Base-by-base conservation (phyloP, 92 coral and sea anemone genomes). In the Metridium senile region DNA sequence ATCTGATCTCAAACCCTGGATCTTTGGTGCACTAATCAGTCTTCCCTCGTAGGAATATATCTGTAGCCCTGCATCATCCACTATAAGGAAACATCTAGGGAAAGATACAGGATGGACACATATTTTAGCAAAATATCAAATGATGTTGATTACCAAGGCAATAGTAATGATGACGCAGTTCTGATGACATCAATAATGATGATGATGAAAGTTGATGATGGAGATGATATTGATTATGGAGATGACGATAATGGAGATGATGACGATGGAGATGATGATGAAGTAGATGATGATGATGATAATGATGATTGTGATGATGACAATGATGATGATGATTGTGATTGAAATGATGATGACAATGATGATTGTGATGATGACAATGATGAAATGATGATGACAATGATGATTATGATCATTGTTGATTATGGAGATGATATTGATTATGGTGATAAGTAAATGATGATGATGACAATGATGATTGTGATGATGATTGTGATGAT, bases 21-120 rank as follows among this genome's bases (percentile, higher is more conserved):
- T 84, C 76, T 95, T 95, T 33, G 97, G 99, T 43, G 90, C 94
- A 75, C 96, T 89, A 43, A 88, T 81, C 59, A 95, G 86, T 39
- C 99, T 93, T 26, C 99, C 99, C 93, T 95, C 99, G 59, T 95
- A 95, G 17, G 99, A 95, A 72, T 92, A 95, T 27, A 92, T 85
- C 51, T 95, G 99, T 59, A 95, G 88, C 35, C 99, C 99, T 13
- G 99, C 88, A 45, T 95, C 99, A 77, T 95, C 99, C 49, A 92
- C 99, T 2, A 95, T 66, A 73, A 95, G 89, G 59, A 95, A 95
- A 71, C 93, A 91, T 83, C 99, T 95, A 68, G 17, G 61, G 52
- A 68, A 70, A 35, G 22, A 76, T 13, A 39, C 13, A 6, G 13
- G 6, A 13, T 4, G 6, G 13, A 39, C 49, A 39, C 8, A 13